Percentiles rank a stretch among this genome's conserved stretches.
phyloP scores from a whole-genome alignment of 2,888 invertebrate species.

The Lydus trimaculatus region DNA sequence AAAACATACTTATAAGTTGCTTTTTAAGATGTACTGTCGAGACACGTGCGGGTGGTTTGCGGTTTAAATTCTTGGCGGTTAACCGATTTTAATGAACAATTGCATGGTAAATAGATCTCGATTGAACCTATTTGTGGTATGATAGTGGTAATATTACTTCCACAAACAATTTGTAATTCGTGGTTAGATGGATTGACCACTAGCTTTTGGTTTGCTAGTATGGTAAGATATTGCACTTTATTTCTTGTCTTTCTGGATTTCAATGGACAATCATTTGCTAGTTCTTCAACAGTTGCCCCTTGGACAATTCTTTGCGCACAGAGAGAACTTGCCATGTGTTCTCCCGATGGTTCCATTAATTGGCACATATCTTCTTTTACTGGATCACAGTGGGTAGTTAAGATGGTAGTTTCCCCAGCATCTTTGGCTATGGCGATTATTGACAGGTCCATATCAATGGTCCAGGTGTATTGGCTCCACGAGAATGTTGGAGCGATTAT shows the following conservation, averaged over 20 bases:
- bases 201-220: not conserved
- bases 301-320: not conserved
- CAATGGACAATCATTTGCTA: not conserved
- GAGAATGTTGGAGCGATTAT: not conserved
- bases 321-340: not conserved
- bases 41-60: too few species aligned
- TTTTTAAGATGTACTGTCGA: too few species aligned
- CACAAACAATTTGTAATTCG: not conserved
- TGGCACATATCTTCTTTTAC: not conserved
- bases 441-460: not conserved
- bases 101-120: not conserved
- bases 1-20: too few species aligned
- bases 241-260: not conserved
- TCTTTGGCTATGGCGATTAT: not conserved
- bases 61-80: too few species aligned
- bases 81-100: not conserved
- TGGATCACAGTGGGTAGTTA: not conserved
- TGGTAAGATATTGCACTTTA: not conserved
- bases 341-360: not conserved
- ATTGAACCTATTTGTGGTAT: not conserved
- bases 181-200: not conserved
- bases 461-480: not conserved
- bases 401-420: not conserved
- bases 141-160: not conserved
- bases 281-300: not conserved